Conservation (phyloP, 37 sponge, comb jelly and placozoan genomes). For the Geodia barretti region DNA sequence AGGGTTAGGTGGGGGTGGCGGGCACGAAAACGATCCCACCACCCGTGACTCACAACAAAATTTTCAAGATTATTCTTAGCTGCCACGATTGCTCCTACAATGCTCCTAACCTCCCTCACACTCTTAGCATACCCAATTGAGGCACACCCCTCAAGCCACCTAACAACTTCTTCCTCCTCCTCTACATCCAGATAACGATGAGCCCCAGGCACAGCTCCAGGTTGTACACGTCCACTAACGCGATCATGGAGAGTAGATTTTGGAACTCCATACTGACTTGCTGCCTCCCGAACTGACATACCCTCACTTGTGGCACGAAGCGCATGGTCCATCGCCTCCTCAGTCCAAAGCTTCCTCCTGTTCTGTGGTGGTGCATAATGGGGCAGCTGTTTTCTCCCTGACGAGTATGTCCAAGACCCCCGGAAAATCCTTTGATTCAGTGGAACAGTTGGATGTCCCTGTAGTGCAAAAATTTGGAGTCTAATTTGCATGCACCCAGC, state of each 20-base stretch:
- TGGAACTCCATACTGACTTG: too few relatives aligned
- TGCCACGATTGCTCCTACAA: constrained; percentile 25
- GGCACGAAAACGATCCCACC: constrained; percentile 43
- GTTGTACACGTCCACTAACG: constrained; percentile 13
- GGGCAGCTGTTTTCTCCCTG: neutral
- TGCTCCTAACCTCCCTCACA: constrained; percentile 24
- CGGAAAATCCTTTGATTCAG: neutral
- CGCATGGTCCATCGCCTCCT: neutral
- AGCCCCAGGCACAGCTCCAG: constrained; percentile 3
- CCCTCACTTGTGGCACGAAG: neutral
- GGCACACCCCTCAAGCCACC: constrained; percentile 37
- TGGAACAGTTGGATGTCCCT: neutral
- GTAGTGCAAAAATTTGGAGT: neutral
- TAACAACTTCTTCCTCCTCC: constrained; percentile 32
- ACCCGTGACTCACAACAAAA: constrained; percentile 23
- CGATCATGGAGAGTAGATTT: constrained; percentile 35
- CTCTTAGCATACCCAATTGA: constrained; percentile 47
- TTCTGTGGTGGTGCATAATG: neutral
- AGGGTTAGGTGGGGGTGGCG: constrained; percentile 26
- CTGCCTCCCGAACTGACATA: neutral
- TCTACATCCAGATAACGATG: constrained; percentile 26
- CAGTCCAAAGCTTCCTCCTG: neutral
- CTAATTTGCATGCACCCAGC: too few relatives aligned
- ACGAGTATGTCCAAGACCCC: neutral
- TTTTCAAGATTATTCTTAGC: neutral